phyloP scores from a whole-genome alignment of 2,888 invertebrate species.

The Tiliacea citrago region DNA sequence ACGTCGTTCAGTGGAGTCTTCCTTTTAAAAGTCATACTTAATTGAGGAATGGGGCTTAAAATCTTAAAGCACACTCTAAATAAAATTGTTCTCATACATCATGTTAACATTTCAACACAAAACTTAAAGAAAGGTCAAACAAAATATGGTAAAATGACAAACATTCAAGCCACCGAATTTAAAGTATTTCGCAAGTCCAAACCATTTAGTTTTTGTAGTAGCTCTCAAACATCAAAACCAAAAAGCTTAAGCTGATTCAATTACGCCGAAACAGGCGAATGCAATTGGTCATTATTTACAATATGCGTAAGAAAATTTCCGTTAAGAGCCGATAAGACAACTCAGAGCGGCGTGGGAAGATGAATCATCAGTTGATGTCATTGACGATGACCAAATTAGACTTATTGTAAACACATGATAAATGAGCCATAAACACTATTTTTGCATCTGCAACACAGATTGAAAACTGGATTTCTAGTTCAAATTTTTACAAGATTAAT shows the following conservation, averaged over 20 bases:
- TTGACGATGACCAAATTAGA: conserved; percentile 69
- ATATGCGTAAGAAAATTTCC: conserved; percentile 65
- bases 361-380: conserved; percentile 79
- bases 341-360: conserved; percentile 69
- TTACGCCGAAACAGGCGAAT: conserved; percentile 66
- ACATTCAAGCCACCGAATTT: conserved; percentile 34
- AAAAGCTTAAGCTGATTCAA: conserved; percentile 63
- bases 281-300: conserved; percentile 67
- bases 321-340: conserved; percentile 66
- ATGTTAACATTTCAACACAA: conserved; percentile 5
- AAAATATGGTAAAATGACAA: conserved; percentile 29
- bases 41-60: background rate
- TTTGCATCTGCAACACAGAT: conserved; percentile 27
- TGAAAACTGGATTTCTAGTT: conserved; percentile 25
- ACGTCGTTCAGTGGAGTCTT: background rate
- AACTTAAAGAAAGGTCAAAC: background rate
- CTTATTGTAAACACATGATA: conserved; percentile 68
- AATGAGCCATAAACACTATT: conserved; percentile 46
- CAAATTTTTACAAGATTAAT: conserved; percentile 49
- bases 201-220: conserved; percentile 41
- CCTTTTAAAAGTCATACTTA: background rate
- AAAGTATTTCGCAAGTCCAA: conserved; percentile 47
- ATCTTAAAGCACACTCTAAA: conserved; percentile 4
- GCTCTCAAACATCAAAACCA: conserved; percentile 61
- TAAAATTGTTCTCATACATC: background rate